Percentiles rank a stretch among this genome's conserved stretches.
phyloP scores from a whole-genome alignment of 2,888 invertebrate species.

The Hirtodrosophila confusa region DNA sequence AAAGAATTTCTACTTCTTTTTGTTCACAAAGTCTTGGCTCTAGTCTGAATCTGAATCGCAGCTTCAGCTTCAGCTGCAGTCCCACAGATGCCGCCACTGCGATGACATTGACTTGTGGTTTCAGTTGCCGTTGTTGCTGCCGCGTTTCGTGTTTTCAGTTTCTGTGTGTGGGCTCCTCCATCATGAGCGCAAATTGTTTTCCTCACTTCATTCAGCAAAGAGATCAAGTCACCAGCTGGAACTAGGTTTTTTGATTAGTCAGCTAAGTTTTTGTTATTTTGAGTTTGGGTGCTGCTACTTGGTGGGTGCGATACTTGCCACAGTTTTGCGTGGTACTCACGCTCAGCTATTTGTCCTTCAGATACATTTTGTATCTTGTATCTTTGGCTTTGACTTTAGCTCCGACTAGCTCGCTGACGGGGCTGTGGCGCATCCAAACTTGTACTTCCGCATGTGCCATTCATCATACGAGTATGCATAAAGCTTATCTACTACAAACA shows the following conservation, averaged over 20 bases:
- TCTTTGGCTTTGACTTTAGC: conserved; percentile 8
- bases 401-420: conserved; percentile 6
- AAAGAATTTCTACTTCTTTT: too few species aligned
- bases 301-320: conserved; percentile 71
- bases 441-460: conserved; percentile 60
- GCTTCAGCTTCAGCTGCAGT: conserved; percentile 40
- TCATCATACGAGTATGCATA: conserved; percentile 19
- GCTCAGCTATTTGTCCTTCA: conserved; percentile 66
- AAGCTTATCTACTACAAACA: conserved; percentile 36
- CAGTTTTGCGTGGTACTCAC: conserved; percentile 65
- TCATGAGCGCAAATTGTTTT: conserved; percentile 63
- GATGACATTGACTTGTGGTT: conserved; percentile 82
- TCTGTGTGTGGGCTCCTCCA: conserved; percentile 76
- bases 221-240: conserved; percentile 30
- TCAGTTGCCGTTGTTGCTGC: conserved; percentile 63
- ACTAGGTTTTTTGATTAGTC: conserved; percentile 63
- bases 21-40: too few species aligned
- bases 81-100: conserved; percentile 68
- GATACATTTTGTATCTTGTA: conserved; percentile 49
- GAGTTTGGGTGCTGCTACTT: conserved; percentile 39
- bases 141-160: conserved; percentile 48
- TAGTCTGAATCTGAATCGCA: conserved; percentile 10
- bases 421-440: conserved; percentile 59
- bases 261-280: conserved; percentile 35
- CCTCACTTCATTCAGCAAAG: conserved; percentile 59